Percentiles rank a stretch among this genome's conserved stretches.
phyloP scores from a whole-genome alignment of 2,888 invertebrate genomes.

The Proisotoma minuta region DNA sequence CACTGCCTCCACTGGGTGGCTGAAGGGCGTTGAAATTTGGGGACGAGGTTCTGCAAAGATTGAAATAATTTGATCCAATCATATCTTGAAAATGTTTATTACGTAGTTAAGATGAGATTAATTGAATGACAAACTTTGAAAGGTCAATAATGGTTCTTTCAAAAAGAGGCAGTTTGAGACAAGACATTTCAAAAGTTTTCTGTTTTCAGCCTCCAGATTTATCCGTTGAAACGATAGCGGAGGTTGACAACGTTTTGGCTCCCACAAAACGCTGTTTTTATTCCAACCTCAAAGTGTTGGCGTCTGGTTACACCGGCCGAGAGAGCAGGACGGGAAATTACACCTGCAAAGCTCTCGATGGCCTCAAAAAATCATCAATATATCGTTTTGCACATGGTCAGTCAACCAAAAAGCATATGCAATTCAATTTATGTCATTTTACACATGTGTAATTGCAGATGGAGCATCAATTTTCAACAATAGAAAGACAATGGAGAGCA shows the following conservation, averaged over 20 bases:
- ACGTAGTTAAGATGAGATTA: background rate
- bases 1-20: too few species aligned
- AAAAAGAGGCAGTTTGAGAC: too few species aligned
- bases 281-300: conserved; percentile 32
- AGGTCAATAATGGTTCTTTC: too few species aligned
- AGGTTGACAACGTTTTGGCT: conserved; percentile 29
- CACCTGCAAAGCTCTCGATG: conserved; percentile 35
- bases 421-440: background rate
- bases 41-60: too few species aligned
- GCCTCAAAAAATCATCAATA: conserved; percentile 22
- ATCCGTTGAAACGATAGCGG: conserved; percentile 29
- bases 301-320: conserved; percentile 34
- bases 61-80: too few species aligned
- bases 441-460: conserved; percentile 21
- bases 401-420: conserved; percentile 2
- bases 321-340: conserved; percentile 38
- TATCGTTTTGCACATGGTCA: conserved; percentile 40
- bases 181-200: too few species aligned
- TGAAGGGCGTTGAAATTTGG: too few species aligned
- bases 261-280: conserved; percentile 32
- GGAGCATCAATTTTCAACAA: conserved; percentile 34
- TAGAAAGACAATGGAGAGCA: conserved; percentile 31
- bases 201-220: conserved; percentile 26
- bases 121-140: too few species aligned
- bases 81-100: background rate